Evolutionary conservation across 2,888 invertebrate species (phyloP), one percentile per base, ranked within the genome.

Genomic region (Sylvicola fuscatus): DNA sequence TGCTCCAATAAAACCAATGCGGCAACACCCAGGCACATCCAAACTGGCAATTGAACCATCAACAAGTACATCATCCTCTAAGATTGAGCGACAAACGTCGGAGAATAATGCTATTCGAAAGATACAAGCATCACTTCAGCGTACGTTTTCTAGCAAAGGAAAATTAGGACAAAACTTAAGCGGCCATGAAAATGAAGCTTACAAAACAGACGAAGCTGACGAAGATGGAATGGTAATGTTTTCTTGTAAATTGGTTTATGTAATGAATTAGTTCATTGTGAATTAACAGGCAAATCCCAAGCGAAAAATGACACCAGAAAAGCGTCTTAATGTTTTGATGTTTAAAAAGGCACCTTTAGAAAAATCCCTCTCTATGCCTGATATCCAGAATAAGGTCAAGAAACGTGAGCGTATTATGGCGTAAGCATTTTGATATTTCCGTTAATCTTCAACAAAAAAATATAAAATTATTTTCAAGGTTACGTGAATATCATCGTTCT

Each of bases 341-440:
- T 64, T 65, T 1, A 54, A 56, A 32, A 69, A 64, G 43, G 68
- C 68, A 7, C 73, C 78, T 0, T 52, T 84, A 32, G 79, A 81
- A 49, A 84, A 84, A 53, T 81, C 83, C 1, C 60, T 73, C 12
- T 84, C 84, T 0, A 74, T 86, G 73, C 84, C 86, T 0, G 82
- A 86, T 47, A 80, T 86, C 46, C 75, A 79, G 47, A 75, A 71
- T 27, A 73, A 71, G 46, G 64, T 64, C 2, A 82, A 79, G 54
- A 80, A 74, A 47, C 62, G 70, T 35, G 72, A 77, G 46, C 59
- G 77, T 40, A 57, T 77, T 10, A 61, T 72, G 46, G 74, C 70
- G 83, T 83, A 57, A 70, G 77, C 68, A 34, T 15, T 27, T 27
- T 13, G 14, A 13, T 7, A 29, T 29, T 13, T 29, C 7, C n/a